Evolutionary conservation across 2,797 vertebrate species (phyloP).

Genomic region (Notamacropus eugenii): DNA sequence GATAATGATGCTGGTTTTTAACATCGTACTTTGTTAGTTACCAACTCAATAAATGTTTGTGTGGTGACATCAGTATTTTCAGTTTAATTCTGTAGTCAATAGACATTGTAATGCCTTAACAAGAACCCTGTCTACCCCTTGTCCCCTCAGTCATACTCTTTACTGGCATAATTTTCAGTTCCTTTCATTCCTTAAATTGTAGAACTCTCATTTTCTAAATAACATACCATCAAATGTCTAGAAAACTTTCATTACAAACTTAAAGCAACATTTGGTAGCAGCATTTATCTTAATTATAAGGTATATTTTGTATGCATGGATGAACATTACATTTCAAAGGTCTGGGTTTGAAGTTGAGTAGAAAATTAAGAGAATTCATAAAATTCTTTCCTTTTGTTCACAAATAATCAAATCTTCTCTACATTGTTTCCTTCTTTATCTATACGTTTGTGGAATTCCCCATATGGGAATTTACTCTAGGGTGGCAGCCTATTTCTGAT

Average conservation of each 20-base stretch:
- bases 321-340: slow-evolving; percentile 65
- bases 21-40: slow-evolving; percentile 68
- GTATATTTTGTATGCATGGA: slow-evolving; percentile 64
- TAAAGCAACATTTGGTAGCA: slow-evolving; percentile 71
- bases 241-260: slow-evolving; percentile 65
- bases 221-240: slow-evolving; percentile 72
- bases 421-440: neutral
- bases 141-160: slow-evolving; percentile 62
- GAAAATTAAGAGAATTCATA: slow-evolving; percentile 5
- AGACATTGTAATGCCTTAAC: slow-evolving; percentile 55
- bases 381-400: slow-evolving; percentile 49
- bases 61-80: slow-evolving; percentile 71
- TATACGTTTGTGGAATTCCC: neutral
- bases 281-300: slow-evolving; percentile 63
- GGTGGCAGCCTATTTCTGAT: neutral
- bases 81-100: slow-evolving; percentile 66
- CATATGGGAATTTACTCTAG: too few species aligned
- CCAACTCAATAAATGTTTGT: slow-evolving; percentile 75
- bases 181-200: slow-evolving; percentile 66
- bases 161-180: slow-evolving; percentile 62
- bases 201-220: slow-evolving; percentile 80
- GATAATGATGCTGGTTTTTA: slow-evolving; percentile 59
- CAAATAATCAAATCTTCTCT: slow-evolving; percentile 12
- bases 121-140: neutral
- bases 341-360: slow-evolving; percentile 39